Evolutionary conservation across 2,113 vertebrate species (phyloP).

Genomic region (Bufo bufo): DNA sequence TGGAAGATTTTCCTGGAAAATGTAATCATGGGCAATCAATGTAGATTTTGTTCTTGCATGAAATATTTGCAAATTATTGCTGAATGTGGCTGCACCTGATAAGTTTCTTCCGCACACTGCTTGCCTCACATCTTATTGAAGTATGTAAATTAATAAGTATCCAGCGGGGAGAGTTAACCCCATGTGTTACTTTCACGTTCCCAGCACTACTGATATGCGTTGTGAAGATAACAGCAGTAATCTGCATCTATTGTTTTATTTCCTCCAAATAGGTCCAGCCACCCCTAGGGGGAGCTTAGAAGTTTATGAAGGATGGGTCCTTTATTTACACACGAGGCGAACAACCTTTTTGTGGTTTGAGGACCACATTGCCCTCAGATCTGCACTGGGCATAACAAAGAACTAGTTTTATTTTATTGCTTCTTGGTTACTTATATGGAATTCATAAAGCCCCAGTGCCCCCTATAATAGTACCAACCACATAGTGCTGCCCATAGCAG

Average conservation of each 20-base stretch:
- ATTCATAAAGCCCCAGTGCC: too few relatives aligned
- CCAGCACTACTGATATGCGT: neutral
- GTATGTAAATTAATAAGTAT: neutral
- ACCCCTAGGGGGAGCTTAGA: too few relatives aligned
- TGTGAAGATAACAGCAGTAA: neutral
- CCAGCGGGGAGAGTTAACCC: neutral
- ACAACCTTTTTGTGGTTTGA: too few relatives aligned
- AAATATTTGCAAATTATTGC: constrained; percentile 18
- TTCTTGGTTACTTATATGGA: too few relatives aligned
- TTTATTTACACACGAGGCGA: too few relatives aligned
- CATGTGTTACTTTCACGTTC: neutral
- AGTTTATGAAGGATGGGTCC: too few relatives aligned
- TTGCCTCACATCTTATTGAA: neutral
- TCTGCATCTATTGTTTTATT: neutral
- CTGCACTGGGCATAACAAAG: too few relatives aligned
- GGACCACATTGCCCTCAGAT: too few relatives aligned
- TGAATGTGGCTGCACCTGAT: neutral
- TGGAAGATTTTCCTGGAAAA: constrained; percentile 17
- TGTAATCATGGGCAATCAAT: constrained; percentile 40
- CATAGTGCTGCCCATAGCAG: too few relatives aligned
- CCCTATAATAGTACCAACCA: too few relatives aligned
- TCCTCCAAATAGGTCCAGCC: neutral
- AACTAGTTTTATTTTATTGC: too few relatives aligned
- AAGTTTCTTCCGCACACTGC: neutral
- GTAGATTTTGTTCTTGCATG: constrained; percentile 11